Evolutionary conservation across 2,797 vertebrate species (phyloP).

Genomic region (Cirrhinus mrigala): DNA sequence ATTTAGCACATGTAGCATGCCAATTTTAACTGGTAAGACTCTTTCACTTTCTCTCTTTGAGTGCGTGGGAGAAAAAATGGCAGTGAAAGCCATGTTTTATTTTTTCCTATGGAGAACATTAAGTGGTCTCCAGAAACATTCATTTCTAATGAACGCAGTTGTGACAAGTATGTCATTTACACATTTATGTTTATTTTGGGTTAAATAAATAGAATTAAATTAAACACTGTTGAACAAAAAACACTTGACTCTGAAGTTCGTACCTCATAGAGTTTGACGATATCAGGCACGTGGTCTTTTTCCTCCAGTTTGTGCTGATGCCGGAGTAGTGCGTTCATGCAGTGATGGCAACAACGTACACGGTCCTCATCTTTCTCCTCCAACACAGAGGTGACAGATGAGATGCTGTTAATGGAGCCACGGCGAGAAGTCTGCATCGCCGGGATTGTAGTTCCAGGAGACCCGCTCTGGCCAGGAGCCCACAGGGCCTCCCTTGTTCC

Average conservation of each 20-base stretch:
- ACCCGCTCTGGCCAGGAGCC: constrained; percentile 80
- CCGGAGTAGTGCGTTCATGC: constrained; percentile 90
- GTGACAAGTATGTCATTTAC: neutral
- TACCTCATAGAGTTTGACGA: constrained; percentile 94
- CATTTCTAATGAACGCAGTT: neutral
- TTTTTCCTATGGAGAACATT: no score
- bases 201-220: neutral
- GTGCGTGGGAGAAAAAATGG: no score
- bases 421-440: constrained; percentile 84
- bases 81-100: no score
- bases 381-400: constrained; percentile 91
- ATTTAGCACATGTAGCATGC: no score
- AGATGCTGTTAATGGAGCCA: constrained; percentile 93
- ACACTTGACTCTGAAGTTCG: neutral
- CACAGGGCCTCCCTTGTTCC: constrained; percentile 88
- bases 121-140: neutral
- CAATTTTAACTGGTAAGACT: neutral
- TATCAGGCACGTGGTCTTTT: constrained; percentile 87
- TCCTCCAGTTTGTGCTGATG: constrained; percentile 94
- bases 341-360: constrained; percentile 94
- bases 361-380: constrained; percentile 96
- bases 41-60: neutral
- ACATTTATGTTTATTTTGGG: neutral
- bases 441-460: constrained; percentile 70
- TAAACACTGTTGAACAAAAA: neutral